phyloP scores from a whole-genome alignment of 2,888 invertebrate genomes.

The Gryllus longicercus region DNA sequence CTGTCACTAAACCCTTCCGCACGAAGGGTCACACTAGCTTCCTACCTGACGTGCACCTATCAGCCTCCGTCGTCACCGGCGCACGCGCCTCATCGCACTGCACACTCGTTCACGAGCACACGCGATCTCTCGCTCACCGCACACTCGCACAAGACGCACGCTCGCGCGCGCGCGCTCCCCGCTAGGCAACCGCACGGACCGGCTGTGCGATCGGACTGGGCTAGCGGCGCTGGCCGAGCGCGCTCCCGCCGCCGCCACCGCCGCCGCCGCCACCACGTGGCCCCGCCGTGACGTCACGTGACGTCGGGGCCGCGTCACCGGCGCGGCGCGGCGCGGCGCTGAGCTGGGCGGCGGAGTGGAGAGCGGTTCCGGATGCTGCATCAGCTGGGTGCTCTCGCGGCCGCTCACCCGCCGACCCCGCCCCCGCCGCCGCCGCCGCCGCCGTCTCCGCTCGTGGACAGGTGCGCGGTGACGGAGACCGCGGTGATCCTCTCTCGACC shows the following conservation, averaged over 20 bases:
- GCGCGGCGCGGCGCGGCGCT: neutral
- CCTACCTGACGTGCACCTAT: too few species aligned
- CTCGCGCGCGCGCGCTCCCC: neutral
- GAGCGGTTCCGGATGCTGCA: neutral
- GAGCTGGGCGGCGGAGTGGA: neutral
- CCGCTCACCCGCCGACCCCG: neutral
- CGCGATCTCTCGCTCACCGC: neutral
- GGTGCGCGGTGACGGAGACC: neutral
- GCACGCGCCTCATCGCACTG: too few species aligned
- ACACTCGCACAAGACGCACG: neutral
- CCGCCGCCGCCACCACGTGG: slow-evolving; percentile 4
- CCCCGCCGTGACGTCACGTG: neutral
- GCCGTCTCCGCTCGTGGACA: neutral
- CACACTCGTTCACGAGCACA: neutral
- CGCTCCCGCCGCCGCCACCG: neutral
- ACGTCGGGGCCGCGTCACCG: neutral
- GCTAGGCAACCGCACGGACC: neutral
- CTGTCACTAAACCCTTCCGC: too few species aligned
- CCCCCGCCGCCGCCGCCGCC: too few species aligned
- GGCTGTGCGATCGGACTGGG: neutral
- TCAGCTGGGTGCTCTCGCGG: neutral
- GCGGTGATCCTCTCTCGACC: neutral
- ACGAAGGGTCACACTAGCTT: too few species aligned
- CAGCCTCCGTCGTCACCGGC: too few species aligned
- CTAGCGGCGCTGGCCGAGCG: neutral